Base-by-base conservation (phyloP, 2,113 vertebrate species). In the Zeus faber region DNA sequence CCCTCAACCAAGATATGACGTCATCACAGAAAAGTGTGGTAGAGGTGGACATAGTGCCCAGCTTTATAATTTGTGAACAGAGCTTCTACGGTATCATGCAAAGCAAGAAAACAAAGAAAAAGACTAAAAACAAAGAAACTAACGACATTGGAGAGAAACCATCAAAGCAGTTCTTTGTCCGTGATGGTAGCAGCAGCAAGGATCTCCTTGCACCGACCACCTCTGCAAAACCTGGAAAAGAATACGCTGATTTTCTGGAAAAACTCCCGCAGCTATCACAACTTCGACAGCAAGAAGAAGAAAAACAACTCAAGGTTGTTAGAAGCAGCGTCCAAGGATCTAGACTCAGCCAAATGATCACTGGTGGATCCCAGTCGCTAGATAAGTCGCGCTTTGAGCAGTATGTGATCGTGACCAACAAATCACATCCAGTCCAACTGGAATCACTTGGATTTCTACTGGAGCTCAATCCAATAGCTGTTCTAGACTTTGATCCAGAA, bases 401-500 rank as follows among this genome's bases (percentile, higher is more conserved):
- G 40, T 92, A 92, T 54, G 82, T 93, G 58, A 76, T 95, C 16
- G 81, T 92, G 37, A 83, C 75, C 58, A 93, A 92, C 74, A 93
- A 91, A n/a, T 89, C 87, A 3, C 74, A 90, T 54, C 22, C 66
- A 66, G 66, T 56, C 50, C 88, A 93, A 64, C 80, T 48, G 45
- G 67, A 79, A 0, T 82, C 47, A 26, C 25, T 95, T 3, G 72
- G 72, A 0, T 93, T 95, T 63, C 76, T 95, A 49, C 70, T 82
- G 24, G 69, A 93, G 80, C 77, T 95, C 39, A 80, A 91, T 0
- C 85, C 72, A 65, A 67, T 88, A 80, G 87, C 87, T 29, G 86
- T 91, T 52, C 76, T 93, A 17, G 92, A 93, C 40, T 94, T 93
- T 72, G 92, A 94, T 72, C 90, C 87, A 56, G 88, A 93, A 59